Evolutionary conservation across 2,113 vertebrate species (phyloP), one percentile per base, ranked within the genome.

Genomic region (Megaleporinus macrocephalus): DNA sequence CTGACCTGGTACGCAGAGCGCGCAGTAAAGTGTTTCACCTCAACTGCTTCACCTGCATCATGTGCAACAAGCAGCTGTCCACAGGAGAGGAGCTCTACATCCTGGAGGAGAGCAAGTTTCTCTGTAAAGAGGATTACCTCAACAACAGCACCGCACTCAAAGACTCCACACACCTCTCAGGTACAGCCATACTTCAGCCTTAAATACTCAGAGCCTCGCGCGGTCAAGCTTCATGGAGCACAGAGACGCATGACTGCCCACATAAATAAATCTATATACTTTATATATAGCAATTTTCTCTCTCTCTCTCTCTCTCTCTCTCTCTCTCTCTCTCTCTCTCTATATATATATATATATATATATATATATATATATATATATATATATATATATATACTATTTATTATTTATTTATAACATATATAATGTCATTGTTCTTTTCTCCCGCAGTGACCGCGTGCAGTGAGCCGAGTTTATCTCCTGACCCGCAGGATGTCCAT

Each of bases 41-140:
- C 86, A 98, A 96, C 95, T 99, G 98, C 90, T 99, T 99, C 90
- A 99, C 97, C 81, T 99, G 98, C 87, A 95, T 99, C 94, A 98
- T 99, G 95, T 99, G 98, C 79, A 97, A 98, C 94, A 99, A 98
- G 85, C 97, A 99, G 90, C 95, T 99, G 79, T 99, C 98, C 90
- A 99, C 98, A 3, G 98, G 98, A 47, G 98, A 99, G 93, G 98
- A 99, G 86, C 96, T 99, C 55, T 99, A 99, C 89, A 96, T 99
- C 92, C 94, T 99, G 79, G 98, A 99, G 69, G 97, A 99, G 78
- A 96, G 96, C 90, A 99, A 99, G 93, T 99, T 99, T 6, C 95
- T 99, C 77, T 99, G 98, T 88, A 99, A 99, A 94, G 97, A 99
- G 89, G 98, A 99, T 95, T 99, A 98, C 89, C 90, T 98, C 83